A percentile compares a stretch with the other conserved stretches of the same genome.
Evolutionary conservation across 2,113 vertebrate species (phyloP).

Genomic region (Bucco capensis): DNA sequence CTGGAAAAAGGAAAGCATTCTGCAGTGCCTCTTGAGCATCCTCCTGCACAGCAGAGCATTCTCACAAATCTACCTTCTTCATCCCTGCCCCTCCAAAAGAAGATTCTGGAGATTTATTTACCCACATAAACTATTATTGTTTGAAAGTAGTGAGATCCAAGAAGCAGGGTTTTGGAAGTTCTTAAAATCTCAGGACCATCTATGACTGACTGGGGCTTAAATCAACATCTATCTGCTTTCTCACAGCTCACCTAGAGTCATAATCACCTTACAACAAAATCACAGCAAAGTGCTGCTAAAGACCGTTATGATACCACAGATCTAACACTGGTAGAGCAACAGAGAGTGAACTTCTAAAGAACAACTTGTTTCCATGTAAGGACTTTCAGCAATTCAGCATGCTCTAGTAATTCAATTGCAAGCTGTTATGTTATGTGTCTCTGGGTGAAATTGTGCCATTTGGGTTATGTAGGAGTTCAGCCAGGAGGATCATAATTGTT

Average conservation of each 20-base stretch:
- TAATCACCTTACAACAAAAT: neutral
- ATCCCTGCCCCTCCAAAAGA: neutral
- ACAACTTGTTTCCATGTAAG: neutral
- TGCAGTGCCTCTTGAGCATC: neutral
- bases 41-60: neutral
- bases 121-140: neutral
- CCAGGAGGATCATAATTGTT: conserved; percentile 43
- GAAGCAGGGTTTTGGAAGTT: neutral
- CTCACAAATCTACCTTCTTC: neutral
- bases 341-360: conserved; percentile 25
- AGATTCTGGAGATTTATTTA: neutral
- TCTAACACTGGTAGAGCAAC: neutral
- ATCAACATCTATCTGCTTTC: neutral
- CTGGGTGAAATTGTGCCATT: conserved; percentile 31
- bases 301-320: neutral
- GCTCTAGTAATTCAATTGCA: conserved; percentile 50
- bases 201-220: neutral
- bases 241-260: neutral
- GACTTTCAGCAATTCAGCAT: conserved; percentile 38
- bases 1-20: neutral
- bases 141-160: neutral
- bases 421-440: conserved; percentile 22
- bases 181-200: conserved; percentile 21
- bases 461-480: conserved; percentile 42
- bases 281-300: neutral